Percentiles rank a stretch among this genome's conserved stretches.
Conservation (phyloP, 2,888 invertebrate species). For the Caenorhabditis drosophilae region DNA sequence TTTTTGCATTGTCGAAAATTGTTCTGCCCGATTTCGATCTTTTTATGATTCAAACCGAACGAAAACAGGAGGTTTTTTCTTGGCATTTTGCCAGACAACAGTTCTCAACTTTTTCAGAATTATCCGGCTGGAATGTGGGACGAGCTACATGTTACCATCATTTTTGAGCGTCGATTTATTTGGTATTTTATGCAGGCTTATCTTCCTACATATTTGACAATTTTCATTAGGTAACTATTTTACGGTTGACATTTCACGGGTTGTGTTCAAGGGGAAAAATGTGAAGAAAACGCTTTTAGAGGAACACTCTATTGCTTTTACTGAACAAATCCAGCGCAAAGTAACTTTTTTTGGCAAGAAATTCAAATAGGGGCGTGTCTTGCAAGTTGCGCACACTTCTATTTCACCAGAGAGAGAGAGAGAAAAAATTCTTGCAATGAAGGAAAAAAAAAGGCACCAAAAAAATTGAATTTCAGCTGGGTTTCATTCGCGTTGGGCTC, state of each 20-base stretch:
- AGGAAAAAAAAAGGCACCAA: too few species aligned
- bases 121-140: constrained; percentile 64
- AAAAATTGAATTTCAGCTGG: constrained; percentile 58
- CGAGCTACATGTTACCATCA: constrained; percentile 55
- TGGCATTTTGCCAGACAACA: neutral
- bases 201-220: constrained; percentile 61
- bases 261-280: too few species aligned
- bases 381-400: too few species aligned
- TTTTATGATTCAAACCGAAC: constrained; percentile 41
- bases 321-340: too few species aligned
- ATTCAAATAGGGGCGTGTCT: too few species aligned
- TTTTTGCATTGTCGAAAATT: constrained; percentile 39
- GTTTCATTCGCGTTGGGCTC: constrained; percentile 56
- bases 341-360: too few species aligned
- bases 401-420: too few species aligned
- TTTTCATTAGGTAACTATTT: constrained; percentile 51
- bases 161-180: constrained; percentile 54
- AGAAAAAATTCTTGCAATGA: too few species aligned
- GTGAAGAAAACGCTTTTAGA: too few species aligned
- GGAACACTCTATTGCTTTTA: too few species aligned
- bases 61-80: constrained; percentile 34
- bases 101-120: constrained; percentile 22
- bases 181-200: constrained; percentile 66
- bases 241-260: too few species aligned
- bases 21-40: constrained; percentile 57